phyloP scores from a whole-genome alignment of 2,797 vertebrate genomes.

The Ctenopoma multispine region DNA sequence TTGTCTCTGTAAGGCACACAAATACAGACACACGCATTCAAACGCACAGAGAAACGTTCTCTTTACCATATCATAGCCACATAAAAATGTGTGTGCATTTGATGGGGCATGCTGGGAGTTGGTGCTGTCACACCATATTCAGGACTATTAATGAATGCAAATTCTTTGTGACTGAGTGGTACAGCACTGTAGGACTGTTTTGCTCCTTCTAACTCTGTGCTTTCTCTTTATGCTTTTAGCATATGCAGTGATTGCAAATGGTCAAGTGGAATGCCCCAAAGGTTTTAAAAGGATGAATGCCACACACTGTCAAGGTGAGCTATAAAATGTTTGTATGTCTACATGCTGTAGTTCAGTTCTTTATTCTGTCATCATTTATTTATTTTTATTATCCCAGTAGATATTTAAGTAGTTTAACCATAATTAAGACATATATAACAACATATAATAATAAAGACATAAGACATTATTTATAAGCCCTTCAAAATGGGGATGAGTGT shows the following conservation, averaged over 20 bases:
- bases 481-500: too few species aligned
- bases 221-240: conserved; percentile 79
- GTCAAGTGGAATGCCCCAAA: conserved; percentile 91
- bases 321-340: conserved; percentile 4
- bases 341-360: neutral
- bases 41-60: conserved; percentile 38
- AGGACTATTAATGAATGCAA: too few species aligned
- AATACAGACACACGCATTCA: conserved; percentile 7
- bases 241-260: conserved; percentile 90
- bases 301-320: conserved; percentile 94
- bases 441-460: too few species aligned
- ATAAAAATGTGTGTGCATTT: too few species aligned
- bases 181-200: conserved; percentile 21
- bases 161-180: conserved; percentile 54
- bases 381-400: neutral
- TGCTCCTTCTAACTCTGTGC: conserved; percentile 34
- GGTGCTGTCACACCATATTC: too few species aligned
- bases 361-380: neutral
- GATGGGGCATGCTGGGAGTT: too few species aligned
- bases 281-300: conserved; percentile 91
- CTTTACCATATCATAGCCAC: too few species aligned
- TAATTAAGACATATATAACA: conserved; percentile 2
- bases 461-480: too few species aligned
- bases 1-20: conserved; percentile 20
- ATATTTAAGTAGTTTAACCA: conserved; percentile 27